A percentile compares a stretch with the other conserved stretches of the same genome.
phyloP scores from a whole-genome alignment of 1,140 invertebrate genomes.

The Ceratosolen solmsi region DNA sequence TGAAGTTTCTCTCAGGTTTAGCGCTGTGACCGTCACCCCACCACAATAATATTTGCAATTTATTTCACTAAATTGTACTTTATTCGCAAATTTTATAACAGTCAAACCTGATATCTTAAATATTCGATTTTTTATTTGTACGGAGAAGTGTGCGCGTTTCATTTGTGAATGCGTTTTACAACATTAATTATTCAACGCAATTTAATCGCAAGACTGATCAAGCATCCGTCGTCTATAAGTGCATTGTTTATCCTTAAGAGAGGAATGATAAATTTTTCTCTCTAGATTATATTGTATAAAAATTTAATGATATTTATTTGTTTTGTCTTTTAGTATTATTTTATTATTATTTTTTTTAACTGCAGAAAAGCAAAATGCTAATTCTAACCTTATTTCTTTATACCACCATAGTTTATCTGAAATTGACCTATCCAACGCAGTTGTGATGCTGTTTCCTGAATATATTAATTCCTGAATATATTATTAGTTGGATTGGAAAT shows the following conservation, averaged over 20 bases:
- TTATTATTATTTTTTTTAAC: not conserved
- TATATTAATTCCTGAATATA: no score
- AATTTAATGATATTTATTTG: not conserved
- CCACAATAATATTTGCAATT: constrained; percentile 18
- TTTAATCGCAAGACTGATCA: not conserved
- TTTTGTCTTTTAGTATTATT: not conserved
- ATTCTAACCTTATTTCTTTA: not conserved
- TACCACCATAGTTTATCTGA: not conserved
- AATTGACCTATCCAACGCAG: not conserved
- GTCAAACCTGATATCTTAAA: not conserved
- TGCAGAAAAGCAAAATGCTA: not conserved
- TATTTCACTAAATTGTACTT: constrained; percentile 8
- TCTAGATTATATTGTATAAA: not conserved
- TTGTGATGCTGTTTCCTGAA: not conserved
- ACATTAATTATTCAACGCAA: not conserved
- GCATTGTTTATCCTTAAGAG: not conserved
- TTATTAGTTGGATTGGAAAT: not conserved
- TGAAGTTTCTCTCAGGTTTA: constrained; percentile 1
- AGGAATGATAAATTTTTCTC: not conserved
- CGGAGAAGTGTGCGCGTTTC: not conserved
- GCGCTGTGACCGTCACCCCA: not conserved
- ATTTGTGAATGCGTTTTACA: not conserved
- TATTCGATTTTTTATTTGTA: not conserved
- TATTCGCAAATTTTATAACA: not conserved
- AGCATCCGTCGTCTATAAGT: not conserved